Evolutionary conservation across 2,113 vertebrate genomes (phyloP).

Genomic region (Lepidothrix coronata): DNA sequence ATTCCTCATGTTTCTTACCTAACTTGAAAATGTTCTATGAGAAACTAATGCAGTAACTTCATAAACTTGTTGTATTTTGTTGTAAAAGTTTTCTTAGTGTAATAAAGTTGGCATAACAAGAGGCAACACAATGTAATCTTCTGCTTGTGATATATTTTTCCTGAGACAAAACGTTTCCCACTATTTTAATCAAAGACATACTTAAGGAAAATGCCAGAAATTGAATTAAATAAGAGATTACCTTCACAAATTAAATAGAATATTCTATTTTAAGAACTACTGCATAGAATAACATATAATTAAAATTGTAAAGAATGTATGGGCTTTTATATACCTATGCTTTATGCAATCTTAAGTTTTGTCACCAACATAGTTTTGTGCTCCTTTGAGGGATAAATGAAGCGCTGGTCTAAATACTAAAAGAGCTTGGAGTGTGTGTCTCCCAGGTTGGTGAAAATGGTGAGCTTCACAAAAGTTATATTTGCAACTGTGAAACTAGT

Average conservation of each 20-base stretch:
- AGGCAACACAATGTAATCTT: background rate
- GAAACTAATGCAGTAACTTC: background rate
- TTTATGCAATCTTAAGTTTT: background rate
- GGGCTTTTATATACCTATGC: background rate
- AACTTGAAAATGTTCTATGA: background rate
- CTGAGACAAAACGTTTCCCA: background rate
- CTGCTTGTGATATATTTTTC: fast-evolving
- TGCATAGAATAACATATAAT: background rate
- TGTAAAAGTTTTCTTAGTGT: background rate
- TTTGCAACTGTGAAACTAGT: background rate
- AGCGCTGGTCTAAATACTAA: background rate
- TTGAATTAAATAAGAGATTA: background rate
- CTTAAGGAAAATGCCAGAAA: slow-evolving; percentile 4
- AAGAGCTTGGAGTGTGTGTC: background rate
- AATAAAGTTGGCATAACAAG: background rate
- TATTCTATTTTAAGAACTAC: background rate
- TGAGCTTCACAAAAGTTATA: background rate
- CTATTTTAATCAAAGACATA: background rate
- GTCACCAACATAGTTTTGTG: background rate
- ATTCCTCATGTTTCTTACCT: background rate
- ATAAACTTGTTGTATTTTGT: slow-evolving; percentile 17
- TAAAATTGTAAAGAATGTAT: background rate
- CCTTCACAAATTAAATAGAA: background rate
- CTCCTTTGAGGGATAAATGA: background rate
- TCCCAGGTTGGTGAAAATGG: background rate